Conservation (phyloP, 2,797 vertebrate genomes). For the Channa striata region DNA sequence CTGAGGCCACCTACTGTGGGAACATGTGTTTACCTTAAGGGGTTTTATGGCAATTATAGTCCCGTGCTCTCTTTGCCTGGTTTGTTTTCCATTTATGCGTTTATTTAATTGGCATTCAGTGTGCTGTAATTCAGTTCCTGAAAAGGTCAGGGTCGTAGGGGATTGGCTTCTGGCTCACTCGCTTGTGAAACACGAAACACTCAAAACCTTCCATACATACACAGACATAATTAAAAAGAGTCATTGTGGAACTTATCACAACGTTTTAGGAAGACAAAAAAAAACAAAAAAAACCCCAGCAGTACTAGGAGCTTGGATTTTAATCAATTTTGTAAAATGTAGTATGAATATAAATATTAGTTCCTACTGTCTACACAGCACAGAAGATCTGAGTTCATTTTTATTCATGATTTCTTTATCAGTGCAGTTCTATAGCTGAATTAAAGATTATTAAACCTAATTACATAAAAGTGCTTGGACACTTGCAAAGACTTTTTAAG, state of each 20-base stretch:
- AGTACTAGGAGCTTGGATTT: slow-evolving; percentile 27
- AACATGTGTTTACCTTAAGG: slow-evolving; percentile 83
- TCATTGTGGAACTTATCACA: slow-evolving; percentile 33
- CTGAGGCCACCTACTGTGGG: slow-evolving; percentile 63
- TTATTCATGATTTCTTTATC: slow-evolving; percentile 45
- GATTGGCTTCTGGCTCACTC: slow-evolving; percentile 69
- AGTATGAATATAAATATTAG: slow-evolving; percentile 51
- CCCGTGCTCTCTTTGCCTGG: slow-evolving; percentile 63
- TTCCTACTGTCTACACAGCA: slow-evolving; percentile 18
- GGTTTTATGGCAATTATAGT: slow-evolving; percentile 78
- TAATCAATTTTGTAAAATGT: slow-evolving; percentile 57
- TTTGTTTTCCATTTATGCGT: slow-evolving; percentile 76
- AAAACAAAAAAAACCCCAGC: too few species aligned
- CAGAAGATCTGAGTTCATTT: slow-evolving; percentile 27
- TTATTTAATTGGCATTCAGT: slow-evolving; percentile 82
- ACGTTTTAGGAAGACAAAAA: slow-evolving; percentile 61
- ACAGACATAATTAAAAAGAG: slow-evolving; percentile 61
- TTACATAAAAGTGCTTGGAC: slow-evolving; percentile 31
- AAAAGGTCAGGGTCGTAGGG: slow-evolving; percentile 81
- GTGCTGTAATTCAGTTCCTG: slow-evolving; percentile 77
- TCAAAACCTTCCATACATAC: slow-evolving; percentile 47
- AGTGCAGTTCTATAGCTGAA: slow-evolving; percentile 32
- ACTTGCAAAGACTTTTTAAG: slow-evolving; percentile 18
- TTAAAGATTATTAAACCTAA: slow-evolving; percentile 46
- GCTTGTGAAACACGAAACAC: slow-evolving; percentile 45